Evolutionary conservation across 2,888 invertebrate species (phyloP), one percentile per base, ranked within the genome.

Genomic region (Stenodera caucasica): DNA sequence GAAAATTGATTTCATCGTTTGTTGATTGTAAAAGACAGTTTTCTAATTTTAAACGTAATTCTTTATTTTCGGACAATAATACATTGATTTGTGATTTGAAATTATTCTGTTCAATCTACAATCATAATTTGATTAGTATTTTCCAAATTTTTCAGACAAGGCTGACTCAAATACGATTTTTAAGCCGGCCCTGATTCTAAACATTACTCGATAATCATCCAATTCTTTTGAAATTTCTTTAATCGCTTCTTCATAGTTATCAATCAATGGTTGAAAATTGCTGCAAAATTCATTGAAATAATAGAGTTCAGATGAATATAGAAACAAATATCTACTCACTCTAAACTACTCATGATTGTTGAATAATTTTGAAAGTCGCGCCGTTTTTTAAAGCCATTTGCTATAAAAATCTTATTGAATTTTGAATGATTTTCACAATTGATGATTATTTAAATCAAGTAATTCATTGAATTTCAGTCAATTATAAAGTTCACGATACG

Each of bases 141-240:
- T n/a, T n/a, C n/a, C n/a, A n/a, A n/a, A n/a, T n/a, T n/a, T n/a
- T n/a, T n/a, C n/a, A n/a, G n/a, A n/a, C n/a, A n/a, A n/a, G n/a
- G n/a, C n/a, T n/a, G n/a, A n/a, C n/a, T n/a, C n/a, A n/a, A n/a
- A n/a, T n/a, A n/a, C n/a, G n/a, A n/a, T n/a, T n/a, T n/a, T n/a
- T n/a, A n/a, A n/a, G n/a, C n/a, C n/a, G n/a, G n/a, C n/a, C n/a
- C n/a, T n/a, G n/a, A n/a, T n/a, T 52, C 49, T 35, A 49, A 21
- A 49, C 51, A 55, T 63, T 68, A 73, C 74, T 60, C 71, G 73
- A 61, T 73, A 63, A 11, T 32, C 57, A 49, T 61, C 55, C 29
- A 75, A 52, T 65, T 74, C 75, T n/a, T 60, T 59, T 6, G 70
- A 68, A 35, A 75, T 64, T 40, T 75, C 74, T 29, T 60, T 64